phyloP scores from a whole-genome alignment of 2,888 invertebrate species.

The Imbricaverruca yamaguchii region DNA sequence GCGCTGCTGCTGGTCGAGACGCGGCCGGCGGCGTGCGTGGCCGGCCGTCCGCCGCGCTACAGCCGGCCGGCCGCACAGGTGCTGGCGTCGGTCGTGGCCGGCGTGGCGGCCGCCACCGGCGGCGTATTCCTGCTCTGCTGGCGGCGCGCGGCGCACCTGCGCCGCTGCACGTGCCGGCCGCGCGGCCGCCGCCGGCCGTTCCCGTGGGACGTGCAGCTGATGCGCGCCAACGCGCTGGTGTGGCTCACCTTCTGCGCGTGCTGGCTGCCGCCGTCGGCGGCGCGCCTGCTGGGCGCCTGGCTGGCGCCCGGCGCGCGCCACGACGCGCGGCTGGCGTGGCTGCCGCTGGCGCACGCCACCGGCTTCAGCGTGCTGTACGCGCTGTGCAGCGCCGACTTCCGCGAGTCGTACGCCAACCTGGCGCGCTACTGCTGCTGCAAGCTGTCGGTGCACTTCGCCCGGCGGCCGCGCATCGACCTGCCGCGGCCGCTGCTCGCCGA shows the following conservation, averaged over 20 bases:
- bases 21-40: neutral
- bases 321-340: neutral
- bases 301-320: neutral
- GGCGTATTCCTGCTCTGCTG: neutral
- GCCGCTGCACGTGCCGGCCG: conserved; percentile 7
- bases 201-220: conserved; percentile 10
- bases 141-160: neutral
- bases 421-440: conserved; percentile 12
- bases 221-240: neutral
- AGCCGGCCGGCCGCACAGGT: neutral
- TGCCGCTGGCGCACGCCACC: conserved; percentile 6
- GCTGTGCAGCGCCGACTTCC: neutral
- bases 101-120: neutral
- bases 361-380: neutral
- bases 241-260: neutral
- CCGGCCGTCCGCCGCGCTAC: neutral
- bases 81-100: neutral
- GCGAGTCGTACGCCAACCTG: conserved; percentile 15
- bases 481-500: neutral
- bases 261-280: neutral
- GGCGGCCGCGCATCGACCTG: conserved; percentile 13
- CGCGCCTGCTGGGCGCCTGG: neutral
- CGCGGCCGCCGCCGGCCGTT: neutral
- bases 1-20: neutral
- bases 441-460: conserved; percentile 6